Evolutionary conservation across 2,888 invertebrate species (phyloP).

Genomic region (Brachyopa scutellaris): DNA sequence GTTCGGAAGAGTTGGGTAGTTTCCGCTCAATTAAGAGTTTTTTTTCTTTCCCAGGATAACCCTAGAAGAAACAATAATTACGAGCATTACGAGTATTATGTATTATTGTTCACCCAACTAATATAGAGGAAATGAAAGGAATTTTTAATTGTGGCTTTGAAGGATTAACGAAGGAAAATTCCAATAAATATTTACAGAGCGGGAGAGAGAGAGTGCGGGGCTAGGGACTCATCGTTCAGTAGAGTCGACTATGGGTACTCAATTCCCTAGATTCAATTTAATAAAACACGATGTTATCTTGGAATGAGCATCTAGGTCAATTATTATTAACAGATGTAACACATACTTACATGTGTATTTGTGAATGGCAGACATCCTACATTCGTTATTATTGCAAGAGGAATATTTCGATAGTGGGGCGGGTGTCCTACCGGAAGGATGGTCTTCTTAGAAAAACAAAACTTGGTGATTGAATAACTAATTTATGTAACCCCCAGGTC

Average conservation of each 20-base stretch:
- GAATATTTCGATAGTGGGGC: background rate
- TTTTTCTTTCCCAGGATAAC: no score
- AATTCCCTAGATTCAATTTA: slow-evolving; percentile 54
- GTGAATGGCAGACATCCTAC: no score
- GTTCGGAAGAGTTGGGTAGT: background rate
- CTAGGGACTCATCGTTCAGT: no score
- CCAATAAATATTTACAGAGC: slow-evolving; percentile 39
- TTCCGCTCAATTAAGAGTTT: slow-evolving; percentile 42
- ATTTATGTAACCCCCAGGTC: slow-evolving; percentile 14
- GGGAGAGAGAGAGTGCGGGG: no score
- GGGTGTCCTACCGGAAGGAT: background rate
- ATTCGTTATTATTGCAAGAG: background rate
- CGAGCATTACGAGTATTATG: no score
- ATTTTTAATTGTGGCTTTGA: slow-evolving; percentile 23
- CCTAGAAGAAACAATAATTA: slow-evolving; percentile 10
- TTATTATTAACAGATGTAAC: slow-evolving; percentile 49
- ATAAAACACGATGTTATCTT: slow-evolving; percentile 42
- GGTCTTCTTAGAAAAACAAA: background rate
- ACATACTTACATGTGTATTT: background rate
- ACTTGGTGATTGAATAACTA: slow-evolving; percentile 13
- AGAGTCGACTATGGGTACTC: no score
- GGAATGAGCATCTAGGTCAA: slow-evolving; percentile 54
- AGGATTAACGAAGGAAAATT: slow-evolving; percentile 19
- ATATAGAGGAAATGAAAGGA: slow-evolving; percentile 23
- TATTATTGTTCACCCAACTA: slow-evolving; percentile 10